Evolutionary conservation across 37 sponge, comb jelly and placozoan genomes (phyloP), one percentile per base, ranked within the genome.

Genomic region (Hormiphora californensis): DNA sequence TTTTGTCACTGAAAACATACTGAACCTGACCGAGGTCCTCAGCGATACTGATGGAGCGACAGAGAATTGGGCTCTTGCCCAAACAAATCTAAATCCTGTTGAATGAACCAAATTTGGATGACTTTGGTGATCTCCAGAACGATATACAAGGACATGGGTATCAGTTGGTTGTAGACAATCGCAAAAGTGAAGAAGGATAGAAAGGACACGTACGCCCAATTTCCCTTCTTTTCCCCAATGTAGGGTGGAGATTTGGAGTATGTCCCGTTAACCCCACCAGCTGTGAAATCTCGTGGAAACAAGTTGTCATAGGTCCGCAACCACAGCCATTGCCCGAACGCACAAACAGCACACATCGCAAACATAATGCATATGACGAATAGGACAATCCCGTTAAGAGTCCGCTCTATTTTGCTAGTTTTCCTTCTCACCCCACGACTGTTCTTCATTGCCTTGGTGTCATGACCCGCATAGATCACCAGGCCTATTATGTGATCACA

Each of bases 21-120:
- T 92, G 69, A 46, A 92, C 92, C 86, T 94, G 92, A 1, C 94
- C 94, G 0, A 94, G 88, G 59, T 94, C 94, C 59, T 94, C 94
- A 33, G 28, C 90, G 53, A 94, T 88, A 85, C 90, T 94, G 65
- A 94, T 86, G 19, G 94, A 92, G 1, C 92, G 54, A 41, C 92
- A 90, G 63, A 87, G 86, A 38, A 91, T 86, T 27, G 89, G 87
- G 1, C 37, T 88, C 85, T 91, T 89, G 2, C 81, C n/a, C 81
- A 21, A 73, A 94, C 88, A 94, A 88, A 37, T 90, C 88, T 11
- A 54, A 36, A 69, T 94, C 94, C 87, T 89, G 85, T 41, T 91
- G 91, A 25, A 94, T 87, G 88, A 94, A 92, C 86, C 86, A 89
- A 23, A 90, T 88, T 49, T 92, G 92, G 15, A 67, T 36, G 17